Evolutionary conservation across 1,140 invertebrate species (phyloP), one percentile per base, ranked within the genome.

Genomic region (Apolygus lucorum): DNA sequence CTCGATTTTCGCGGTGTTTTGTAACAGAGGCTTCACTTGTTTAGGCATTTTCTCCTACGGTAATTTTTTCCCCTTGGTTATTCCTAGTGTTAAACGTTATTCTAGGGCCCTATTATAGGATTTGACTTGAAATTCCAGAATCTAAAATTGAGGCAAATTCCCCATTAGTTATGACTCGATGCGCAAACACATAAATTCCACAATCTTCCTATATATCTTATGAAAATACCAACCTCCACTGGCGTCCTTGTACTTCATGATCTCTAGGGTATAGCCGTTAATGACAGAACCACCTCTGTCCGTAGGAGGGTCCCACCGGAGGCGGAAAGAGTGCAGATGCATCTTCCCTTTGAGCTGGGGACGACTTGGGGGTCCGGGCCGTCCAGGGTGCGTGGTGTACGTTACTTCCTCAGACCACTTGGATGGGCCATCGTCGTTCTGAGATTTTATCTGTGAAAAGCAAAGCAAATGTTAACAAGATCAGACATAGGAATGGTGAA

Each of bases 241-340:
- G 17, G 34, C 24, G 24, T 68, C 49, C 52, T 83, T 83, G 52
- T 72, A 71, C 67, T 71, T 72, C 24, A 68, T 67, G 29, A 86
- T 74, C 76, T 86, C 81, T 42, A 93, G 78, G 70, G 86, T 85
- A 76, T 92, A 95, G n/a, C 81, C 82, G 14, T 84, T 83, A 66
- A 94, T 84, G n/a, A 86, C 82, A 0, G 88, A 84, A 17, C 92
- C 91, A 21, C 91, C 92, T 70, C 83, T 82, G 74, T 93, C 89
- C n/a, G 78, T 73, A 0, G 91, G 90, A 22, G 90, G 84, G 34
- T 92, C 90, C 92, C 92, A 95, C 68, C 85, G 85, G 34, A 93
- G 81, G 64, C 85, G 85, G 75, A 93, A 91, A 27, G 83, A 84
- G 42, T 87, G 84, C n/a, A 90, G 84, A 78, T 90, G 88, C 27